Conservation (phyloP, 2,113 vertebrate species). For the Colossoma macropomum region DNA sequence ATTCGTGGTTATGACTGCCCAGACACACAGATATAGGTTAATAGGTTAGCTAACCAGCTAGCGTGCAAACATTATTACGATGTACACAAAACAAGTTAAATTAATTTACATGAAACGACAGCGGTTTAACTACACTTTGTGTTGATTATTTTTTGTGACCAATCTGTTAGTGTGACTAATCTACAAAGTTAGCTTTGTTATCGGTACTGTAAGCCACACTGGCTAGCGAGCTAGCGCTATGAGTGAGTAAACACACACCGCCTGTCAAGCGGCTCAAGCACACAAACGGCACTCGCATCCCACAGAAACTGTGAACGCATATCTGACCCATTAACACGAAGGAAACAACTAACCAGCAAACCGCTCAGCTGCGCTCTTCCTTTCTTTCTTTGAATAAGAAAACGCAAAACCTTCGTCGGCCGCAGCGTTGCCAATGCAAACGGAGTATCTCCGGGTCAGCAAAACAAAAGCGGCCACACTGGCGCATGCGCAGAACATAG, state of each 20-base stretch:
- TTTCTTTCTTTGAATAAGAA: conserved; percentile 8
- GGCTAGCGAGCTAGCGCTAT: conserved; percentile 8
- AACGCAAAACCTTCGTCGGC: conserved; percentile 58
- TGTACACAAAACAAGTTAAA: neutral
- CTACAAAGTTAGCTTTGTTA: neutral
- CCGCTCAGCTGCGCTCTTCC: conserved; percentile 60
- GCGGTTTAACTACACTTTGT: conserved; percentile 25
- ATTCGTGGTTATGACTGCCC: no score
- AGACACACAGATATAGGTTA: no score
- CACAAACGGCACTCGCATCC: neutral
- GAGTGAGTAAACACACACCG: neutral
- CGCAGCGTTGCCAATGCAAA: conserved; percentile 81
- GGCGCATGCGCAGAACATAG: conserved; percentile 34
- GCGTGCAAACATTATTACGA: no score
- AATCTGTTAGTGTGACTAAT: neutral
- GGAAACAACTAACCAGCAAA: conserved; percentile 32
- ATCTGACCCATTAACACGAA: neutral
- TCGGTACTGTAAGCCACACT: neutral
- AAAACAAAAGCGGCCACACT: conserved; percentile 61
- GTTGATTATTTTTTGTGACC: no score
- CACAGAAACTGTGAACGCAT: neutral
- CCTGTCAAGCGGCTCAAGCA: neutral
- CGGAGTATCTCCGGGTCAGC: conserved; percentile 76
- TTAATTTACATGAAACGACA: neutral
- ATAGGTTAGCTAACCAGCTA: no score